Base-by-base conservation (phyloP, 2,113 vertebrate genomes). In the Ceyx margarethae region DNA sequence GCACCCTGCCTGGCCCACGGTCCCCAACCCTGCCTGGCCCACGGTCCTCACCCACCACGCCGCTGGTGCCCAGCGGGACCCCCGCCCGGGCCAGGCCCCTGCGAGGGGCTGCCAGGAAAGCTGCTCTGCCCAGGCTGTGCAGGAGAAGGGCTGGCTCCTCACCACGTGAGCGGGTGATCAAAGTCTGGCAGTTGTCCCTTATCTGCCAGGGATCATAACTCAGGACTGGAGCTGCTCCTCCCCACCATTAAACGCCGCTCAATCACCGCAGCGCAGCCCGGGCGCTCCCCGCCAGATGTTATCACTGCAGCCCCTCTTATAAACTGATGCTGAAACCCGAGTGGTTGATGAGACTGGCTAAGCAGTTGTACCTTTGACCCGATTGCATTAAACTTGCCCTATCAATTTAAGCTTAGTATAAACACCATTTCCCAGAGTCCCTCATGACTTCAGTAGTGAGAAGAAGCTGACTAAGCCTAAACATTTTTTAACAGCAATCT, bases 291-390 rank as follows among this genome's bases (percentile, higher is more conserved):
- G 97, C 98, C 98, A 98, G 98, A 98, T 98, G 98, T 98, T 98
- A 98, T 98, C 97, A 97, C 94, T 94, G 94, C 95, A 93, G 97
- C 92, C 97, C 96, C 96, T 97, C 97, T 96, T 97, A 98, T 98
- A 98, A 98, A 98, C 98, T 93, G 94, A 97, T 92, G 90, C 95
- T 97, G 98, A 98, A 98, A 98, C 97, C 95, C 48, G 98, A 98
- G 98, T 97, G 97, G 97, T 98, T 98, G 98, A 98, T 98, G 98
- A 98, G 98, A 95, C 97, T 95, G 93, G 98, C 98, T 98, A 98
- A 98, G 98, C 98, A 98, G 98, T 98, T 98, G 98, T 98, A 98
- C 98, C 98, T 98, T 97, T 98, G 98, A 98, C 98, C 98, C 66
- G 94, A 96, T 97, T 97, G 97, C 97, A 98, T 98, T 98, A 98